Conservation (phyloP, 2,888 invertebrate genomes). For the Agelastica alni region DNA sequence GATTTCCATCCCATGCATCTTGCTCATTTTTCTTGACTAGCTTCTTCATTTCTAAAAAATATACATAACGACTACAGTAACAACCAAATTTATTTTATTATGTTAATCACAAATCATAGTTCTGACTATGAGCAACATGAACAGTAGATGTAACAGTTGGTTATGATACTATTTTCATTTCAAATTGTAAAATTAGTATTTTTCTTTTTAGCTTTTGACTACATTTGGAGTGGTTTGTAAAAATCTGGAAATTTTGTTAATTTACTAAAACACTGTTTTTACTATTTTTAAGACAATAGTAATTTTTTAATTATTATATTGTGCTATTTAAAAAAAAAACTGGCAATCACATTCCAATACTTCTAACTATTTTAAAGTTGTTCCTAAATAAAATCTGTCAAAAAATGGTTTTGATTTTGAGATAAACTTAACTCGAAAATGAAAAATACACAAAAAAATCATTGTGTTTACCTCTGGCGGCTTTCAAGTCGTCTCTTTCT, state of each 20-base stretch:
- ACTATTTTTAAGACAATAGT: no score
- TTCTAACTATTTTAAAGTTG: no score
- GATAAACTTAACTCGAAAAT: no score
- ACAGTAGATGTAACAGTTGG: not conserved
- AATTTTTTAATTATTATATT: no score
- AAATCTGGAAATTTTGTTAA: not conserved
- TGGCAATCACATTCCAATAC: no score
- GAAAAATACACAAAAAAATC: not conserved
- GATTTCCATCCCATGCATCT: constrained; percentile 55
- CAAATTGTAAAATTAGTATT: not conserved
- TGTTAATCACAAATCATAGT: not conserved
- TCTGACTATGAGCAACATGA: not conserved
- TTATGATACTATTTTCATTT: no score
- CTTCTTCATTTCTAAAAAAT: constrained; percentile 47
- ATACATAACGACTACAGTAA: not conserved
- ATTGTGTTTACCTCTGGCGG: constrained; percentile 49
- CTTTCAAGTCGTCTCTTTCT: constrained; percentile 50
- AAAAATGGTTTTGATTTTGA: no score
- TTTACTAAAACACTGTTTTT: no score
- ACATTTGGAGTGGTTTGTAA: not conserved
- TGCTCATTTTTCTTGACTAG: constrained; percentile 50
- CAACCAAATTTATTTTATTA: not conserved
- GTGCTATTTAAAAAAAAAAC: no score
- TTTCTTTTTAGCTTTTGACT: not conserved
- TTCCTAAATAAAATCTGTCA: no score